phyloP scores from a whole-genome alignment of 1,140 invertebrate genomes.

The Phymorhynchus buccinoides region DNA sequence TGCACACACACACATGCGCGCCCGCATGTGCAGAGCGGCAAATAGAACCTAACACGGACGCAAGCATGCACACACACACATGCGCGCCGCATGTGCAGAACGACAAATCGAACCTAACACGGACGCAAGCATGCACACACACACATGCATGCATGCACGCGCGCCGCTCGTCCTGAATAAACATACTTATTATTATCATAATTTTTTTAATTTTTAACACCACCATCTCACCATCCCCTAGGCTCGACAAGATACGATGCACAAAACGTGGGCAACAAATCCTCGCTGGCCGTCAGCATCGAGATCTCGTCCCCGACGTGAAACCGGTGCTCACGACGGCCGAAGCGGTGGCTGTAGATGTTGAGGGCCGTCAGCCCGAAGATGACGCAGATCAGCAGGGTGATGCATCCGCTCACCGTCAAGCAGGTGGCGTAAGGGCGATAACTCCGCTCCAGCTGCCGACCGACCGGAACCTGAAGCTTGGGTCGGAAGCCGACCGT shows the following conservation, averaged over 20 bases:
- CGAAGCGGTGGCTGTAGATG: slow-evolving; percentile 33
- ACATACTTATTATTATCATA: background rate
- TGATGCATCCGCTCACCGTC: slow-evolving; percentile 6
- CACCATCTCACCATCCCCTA: background rate
- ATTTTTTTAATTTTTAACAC: too few relatives aligned
- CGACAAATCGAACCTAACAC: too few relatives aligned
- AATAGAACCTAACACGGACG: too few relatives aligned
- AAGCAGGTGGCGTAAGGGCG: slow-evolving; percentile 14
- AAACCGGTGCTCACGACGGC: background rate
- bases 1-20: too few relatives aligned
- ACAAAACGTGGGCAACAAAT: slow-evolving; percentile 25
- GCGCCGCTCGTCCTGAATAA: background rate
- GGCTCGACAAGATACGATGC: background rate
- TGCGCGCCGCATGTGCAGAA: too few relatives aligned
- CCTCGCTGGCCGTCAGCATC: background rate
- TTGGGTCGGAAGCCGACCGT: slow-evolving; percentile 20
- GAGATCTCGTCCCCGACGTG: slow-evolving; percentile 1
- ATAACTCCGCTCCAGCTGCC: slow-evolving; percentile 1
- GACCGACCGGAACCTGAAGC: background rate
- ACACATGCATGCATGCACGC: too few relatives aligned
- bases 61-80: too few relatives aligned
- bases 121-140: too few relatives aligned
- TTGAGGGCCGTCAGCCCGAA: slow-evolving; percentile 32
- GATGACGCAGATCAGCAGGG: slow-evolving; percentile 14
- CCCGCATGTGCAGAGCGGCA: too few relatives aligned